phyloP scores from a whole-genome alignment of 35 echinoderm and acorn worm genomes.

The Apostichopus japonicus region DNA sequence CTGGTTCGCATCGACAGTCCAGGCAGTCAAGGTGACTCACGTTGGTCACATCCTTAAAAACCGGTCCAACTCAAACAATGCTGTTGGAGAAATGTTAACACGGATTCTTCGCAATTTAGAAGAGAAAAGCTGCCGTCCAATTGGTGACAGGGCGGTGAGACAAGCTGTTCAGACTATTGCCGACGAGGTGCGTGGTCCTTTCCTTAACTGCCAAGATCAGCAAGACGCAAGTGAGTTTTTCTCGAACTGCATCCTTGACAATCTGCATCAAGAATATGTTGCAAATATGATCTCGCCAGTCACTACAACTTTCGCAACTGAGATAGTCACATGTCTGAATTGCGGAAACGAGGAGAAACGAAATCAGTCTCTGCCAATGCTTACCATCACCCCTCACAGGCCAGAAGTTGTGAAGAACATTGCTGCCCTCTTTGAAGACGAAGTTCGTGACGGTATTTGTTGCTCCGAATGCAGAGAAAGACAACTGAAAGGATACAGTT shows the following conservation, averaged over 20 bases:
- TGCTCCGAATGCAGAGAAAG: neutral
- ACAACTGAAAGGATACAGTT: constrained; percentile 4
- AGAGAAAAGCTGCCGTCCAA: neutral
- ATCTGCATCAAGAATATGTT: neutral
- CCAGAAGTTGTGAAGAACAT: neutral
- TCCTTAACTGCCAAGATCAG: neutral
- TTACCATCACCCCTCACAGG: neutral
- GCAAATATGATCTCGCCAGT: neutral
- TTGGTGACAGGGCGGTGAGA: neutral
- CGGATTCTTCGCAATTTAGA: neutral
- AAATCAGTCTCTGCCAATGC: neutral
- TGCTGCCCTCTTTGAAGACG: neutral
- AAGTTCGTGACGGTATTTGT: neutral
- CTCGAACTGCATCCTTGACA: neutral
- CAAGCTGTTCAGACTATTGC: neutral
- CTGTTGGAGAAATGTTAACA: neutral
- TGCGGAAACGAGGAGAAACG: neutral
- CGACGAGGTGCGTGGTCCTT: neutral
- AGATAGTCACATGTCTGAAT: neutral
- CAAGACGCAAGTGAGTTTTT: constrained; percentile 5
- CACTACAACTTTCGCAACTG: neutral
- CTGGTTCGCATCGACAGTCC: neutral
- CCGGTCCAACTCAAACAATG: neutral
- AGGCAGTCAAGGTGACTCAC: neutral
- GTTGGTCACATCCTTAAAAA: neutral